These are phyloP conservation scores for Oryzias javanicus DNA, from an alignment of 2,113 vertebrate species.

Conservation along the genomic window DNA sequence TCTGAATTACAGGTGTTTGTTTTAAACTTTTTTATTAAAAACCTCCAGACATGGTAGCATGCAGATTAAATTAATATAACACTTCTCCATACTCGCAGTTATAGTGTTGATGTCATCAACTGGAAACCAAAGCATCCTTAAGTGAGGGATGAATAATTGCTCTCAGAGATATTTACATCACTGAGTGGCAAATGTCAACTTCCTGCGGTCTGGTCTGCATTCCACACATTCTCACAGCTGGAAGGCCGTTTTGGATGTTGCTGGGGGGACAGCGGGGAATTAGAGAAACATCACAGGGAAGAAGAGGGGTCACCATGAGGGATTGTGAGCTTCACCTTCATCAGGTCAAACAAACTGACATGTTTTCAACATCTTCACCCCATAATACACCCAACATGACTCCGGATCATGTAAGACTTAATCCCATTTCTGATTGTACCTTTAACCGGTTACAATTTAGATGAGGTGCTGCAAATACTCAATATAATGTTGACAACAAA, in stretches of 20 bases:
- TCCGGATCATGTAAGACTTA: neutral
- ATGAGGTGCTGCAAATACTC: neutral
- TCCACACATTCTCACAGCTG: slow-evolving; percentile 41
- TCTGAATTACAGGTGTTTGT: too few species aligned
- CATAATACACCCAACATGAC: slow-evolving; percentile 10
- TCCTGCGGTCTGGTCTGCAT: slow-evolving; percentile 26
- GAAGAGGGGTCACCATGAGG: slow-evolving; percentile 5
- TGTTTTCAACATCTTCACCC: slow-evolving; percentile 15
- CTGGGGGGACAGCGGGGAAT: slow-evolving; percentile 45
- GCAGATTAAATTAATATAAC: too few species aligned
- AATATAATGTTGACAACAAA: neutral
- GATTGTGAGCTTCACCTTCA: slow-evolving; percentile 39
- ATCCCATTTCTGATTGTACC: neutral
- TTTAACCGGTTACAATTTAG: neutral
- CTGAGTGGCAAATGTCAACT: slow-evolving; percentile 18
- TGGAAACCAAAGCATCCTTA: neutral
- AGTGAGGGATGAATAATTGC: neutral
- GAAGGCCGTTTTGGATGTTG: slow-evolving; percentile 50
- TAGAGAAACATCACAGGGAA: slow-evolving; percentile 15
- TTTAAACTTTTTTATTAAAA: too few species aligned
- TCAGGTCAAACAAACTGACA: slow-evolving; percentile 34
- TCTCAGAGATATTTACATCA: slow-evolving; percentile 29
- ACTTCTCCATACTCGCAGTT: neutral
- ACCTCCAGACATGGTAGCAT: too few species aligned
- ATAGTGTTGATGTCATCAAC: neutral